Evolutionary conservation across 1,140 invertebrate genomes (phyloP).

Genomic region (Cotesia vestalis): DNA sequence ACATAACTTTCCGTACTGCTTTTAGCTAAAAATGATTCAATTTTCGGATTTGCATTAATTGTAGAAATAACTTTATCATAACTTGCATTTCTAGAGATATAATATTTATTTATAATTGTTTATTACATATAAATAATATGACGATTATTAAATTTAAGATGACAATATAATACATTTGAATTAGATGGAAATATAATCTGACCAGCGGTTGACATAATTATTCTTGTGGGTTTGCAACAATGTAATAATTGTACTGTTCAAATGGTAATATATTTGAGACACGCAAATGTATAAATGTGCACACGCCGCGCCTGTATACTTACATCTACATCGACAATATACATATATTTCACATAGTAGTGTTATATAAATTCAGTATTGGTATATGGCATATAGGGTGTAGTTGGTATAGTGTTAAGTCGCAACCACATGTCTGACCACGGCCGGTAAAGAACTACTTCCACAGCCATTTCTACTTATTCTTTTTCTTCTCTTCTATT

Average conservation of each 20-base stretch:
- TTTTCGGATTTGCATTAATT: not conserved
- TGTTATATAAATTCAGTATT: not conserved
- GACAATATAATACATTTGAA: slow-evolving; percentile 46
- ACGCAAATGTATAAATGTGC: slow-evolving; percentile 37
- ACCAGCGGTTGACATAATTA: slow-evolving; percentile 49
- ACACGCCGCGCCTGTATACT: slow-evolving; percentile 44
- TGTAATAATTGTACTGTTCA: slow-evolving; percentile 56
- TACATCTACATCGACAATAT: too few species aligned
- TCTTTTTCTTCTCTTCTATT: slow-evolving; percentile 13
- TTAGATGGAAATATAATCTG: slow-evolving; percentile 58
- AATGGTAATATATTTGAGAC: slow-evolving; percentile 38
- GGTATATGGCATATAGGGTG: not conserved
- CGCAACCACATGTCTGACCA: slow-evolving; percentile 43
- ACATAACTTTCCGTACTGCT: not conserved
- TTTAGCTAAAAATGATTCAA: too few species aligned
- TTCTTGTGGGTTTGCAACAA: slow-evolving; percentile 49
- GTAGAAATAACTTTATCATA: not conserved
- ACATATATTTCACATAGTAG: not conserved
- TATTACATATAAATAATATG: not conserved
- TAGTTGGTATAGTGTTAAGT: not conserved
- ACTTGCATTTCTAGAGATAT: not conserved
- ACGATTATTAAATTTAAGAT: not conserved
- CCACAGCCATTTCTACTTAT: slow-evolving; percentile 30
- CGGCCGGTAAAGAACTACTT: slow-evolving; percentile 48
- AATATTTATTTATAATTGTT: not conserved